These are phyloP conservation scores for Phymastichus coffea DNA, from an alignment of 1,140 invertebrate genomes.

Conservation along the genomic window DNA sequence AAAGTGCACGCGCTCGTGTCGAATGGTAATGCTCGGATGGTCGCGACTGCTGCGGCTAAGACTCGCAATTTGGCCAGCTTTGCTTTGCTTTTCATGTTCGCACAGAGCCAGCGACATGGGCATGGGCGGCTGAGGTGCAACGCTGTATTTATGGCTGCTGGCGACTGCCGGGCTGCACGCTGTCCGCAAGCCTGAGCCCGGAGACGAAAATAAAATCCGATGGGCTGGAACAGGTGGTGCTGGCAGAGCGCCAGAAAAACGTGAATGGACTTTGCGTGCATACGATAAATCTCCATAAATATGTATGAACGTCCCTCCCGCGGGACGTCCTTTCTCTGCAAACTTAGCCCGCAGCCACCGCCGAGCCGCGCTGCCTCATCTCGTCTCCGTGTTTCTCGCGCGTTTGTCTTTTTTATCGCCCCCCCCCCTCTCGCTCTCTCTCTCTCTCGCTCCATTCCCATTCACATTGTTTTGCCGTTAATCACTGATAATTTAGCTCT, in stretches of 20 bases:
- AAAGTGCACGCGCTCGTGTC: too few relatives aligned
- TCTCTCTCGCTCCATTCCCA: too few relatives aligned
- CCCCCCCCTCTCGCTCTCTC: too few relatives aligned
- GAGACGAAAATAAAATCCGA: constrained; percentile 46
- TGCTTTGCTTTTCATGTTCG: constrained; percentile 27
- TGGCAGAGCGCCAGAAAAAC: constrained; percentile 43
- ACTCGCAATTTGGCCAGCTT: too few relatives aligned
- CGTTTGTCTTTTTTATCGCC: not conserved
- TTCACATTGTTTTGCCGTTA: too few relatives aligned
- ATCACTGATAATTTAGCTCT: too few relatives aligned
- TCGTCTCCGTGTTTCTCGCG: not conserved
- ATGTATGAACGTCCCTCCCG: constrained; percentile 43
- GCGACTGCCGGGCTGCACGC: constrained; percentile 23
- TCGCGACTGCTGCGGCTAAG: too few relatives aligned
- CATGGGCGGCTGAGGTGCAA: too few relatives aligned
- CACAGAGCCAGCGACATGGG: constrained; percentile 17
- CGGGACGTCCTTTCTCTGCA: constrained; percentile 28
- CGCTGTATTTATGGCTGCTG: constrained; percentile 36
- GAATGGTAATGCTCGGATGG: too few relatives aligned
- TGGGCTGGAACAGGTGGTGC: constrained; percentile 41
- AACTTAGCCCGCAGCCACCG: constrained; percentile 22
- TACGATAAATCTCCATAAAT: constrained; percentile 49
- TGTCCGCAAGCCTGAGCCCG: constrained; percentile 20
- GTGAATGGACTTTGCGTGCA: constrained; percentile 39
- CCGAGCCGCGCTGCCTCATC: constrained; percentile 3